Base-by-base conservation (phyloP, 23 tunicate species). In the Clavelina lepadiformis region DNA sequence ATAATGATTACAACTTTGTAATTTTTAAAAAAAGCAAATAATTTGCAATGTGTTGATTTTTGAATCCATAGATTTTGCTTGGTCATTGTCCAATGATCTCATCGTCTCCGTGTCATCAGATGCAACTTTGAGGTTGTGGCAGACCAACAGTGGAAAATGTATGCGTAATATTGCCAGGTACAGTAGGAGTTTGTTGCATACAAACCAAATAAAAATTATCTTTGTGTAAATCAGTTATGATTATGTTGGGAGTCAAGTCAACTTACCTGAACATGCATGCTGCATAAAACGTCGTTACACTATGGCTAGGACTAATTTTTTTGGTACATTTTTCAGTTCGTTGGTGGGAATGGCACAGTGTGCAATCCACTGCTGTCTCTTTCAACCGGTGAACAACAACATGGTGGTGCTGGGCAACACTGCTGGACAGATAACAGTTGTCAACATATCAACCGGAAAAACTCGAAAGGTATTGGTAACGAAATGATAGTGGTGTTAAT, bases 1-100 rank as follows among this genome's bases (percentile, higher is more conserved):
- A n/a, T n/a, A n/a, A n/a, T n/a, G n/a, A n/a, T n/a, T n/a, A n/a
- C n/a, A n/a, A n/a, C n/a, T n/a, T n/a, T n/a, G n/a, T n/a, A n/a
- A n/a, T n/a, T n/a, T n/a, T n/a, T n/a, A n/a, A n/a, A n/a, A n/a
- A n/a, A n/a, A n/a, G n/a, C n/a, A n/a, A n/a, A n/a, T n/a, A n/a
- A n/a, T n/a, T n/a, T n/a, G n/a, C n/a, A n/a, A n/a, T n/a, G n/a
- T n/a, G n/a, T n/a, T n/a, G n/a, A n/a, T n/a, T n/a, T n/a, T n/a
- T n/a, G n/a, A n/a, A n/a, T n/a, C n/a, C n/a, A n/a, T n/a, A 86
- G 97, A 89, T 66, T 89, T 89, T 55, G 75, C 89, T n/a, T 89
- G 97, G 97, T 89, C 97, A n/a, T 64, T 89, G 22, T 89, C 97
- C 8, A 89, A 89, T 71, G 97, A 89, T 61, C 69, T 89, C 25